These are phyloP conservation scores for Acrocephalus kingi DNA, from an alignment of 2,113 vertebrate species.

Conservation along the genomic window DNA sequence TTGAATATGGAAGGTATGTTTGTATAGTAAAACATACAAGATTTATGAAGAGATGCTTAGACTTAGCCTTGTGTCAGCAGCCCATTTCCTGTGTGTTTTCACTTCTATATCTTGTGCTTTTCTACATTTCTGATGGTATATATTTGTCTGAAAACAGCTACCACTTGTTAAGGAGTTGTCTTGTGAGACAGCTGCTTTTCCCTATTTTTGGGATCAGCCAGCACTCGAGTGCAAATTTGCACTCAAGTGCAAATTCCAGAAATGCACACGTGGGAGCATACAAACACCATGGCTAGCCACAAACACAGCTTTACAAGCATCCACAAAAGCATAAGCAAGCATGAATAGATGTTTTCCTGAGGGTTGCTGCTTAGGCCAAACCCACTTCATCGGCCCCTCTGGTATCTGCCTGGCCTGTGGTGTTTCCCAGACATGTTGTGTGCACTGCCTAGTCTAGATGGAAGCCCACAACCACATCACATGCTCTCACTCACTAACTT, in stretches of 20 bases:
- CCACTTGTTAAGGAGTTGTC: not conserved
- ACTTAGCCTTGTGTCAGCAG: not conserved
- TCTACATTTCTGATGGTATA: not conserved
- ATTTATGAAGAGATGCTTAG: not conserved
- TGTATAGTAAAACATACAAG: not conserved
- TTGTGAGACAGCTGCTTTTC: not conserved
- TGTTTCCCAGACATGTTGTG: not conserved
- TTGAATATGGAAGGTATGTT: constrained; percentile 85
- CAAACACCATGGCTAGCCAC: not conserved
- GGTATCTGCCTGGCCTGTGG: not conserved
- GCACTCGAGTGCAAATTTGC: not conserved
- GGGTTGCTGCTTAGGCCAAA: not conserved
- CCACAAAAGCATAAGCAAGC: not conserved
- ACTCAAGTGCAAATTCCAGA: not conserved
- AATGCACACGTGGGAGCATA: not conserved
- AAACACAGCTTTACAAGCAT: not conserved
- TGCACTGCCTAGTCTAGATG: not conserved
- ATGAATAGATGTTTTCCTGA: not conserved
- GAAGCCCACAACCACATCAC: not conserved
- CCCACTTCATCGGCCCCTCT: not conserved
- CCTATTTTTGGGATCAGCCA: not conserved
- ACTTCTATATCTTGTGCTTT: not conserved
- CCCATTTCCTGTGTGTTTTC: not conserved
- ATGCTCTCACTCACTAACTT: not conserved
- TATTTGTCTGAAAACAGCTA: not conserved